Percentiles rank a stretch among this genome's conserved stretches.
These are phyloP conservation scores for Pterostichus niger DNA, from an alignment of 2,888 invertebrate genomes.

Conservation along the genomic window DNA sequence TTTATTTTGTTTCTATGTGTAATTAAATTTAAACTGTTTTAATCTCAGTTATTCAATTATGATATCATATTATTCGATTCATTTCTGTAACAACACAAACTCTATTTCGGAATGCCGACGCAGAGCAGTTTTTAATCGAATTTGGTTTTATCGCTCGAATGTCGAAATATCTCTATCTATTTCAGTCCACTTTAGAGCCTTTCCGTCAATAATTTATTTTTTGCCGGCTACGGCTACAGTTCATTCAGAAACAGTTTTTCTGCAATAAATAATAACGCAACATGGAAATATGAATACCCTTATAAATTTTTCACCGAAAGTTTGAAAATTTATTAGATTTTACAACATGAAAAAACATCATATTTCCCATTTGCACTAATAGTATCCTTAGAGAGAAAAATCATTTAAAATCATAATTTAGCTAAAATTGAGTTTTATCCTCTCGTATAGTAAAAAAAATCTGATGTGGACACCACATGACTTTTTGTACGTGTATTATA, in stretches of 20 bases:
- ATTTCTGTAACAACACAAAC: neutral
- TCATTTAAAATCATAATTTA: too few species aligned
- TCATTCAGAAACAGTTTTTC: neutral
- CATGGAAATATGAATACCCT: neutral
- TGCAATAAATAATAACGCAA: neutral
- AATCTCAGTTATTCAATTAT: constrained; percentile 23
- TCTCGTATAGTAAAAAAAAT: too few species aligned
- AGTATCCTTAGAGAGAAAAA: too few species aligned
- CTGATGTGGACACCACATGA: too few species aligned
- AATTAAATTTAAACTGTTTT: constrained; percentile 22
- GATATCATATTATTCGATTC: constrained; percentile 6
- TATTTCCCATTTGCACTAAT: too few species aligned
- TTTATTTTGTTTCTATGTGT: constrained; percentile 31
- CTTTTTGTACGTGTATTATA: too few species aligned
- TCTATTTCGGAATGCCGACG: neutral
- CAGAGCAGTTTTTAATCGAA: constrained; percentile 12
- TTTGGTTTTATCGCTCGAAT: constrained; percentile 8
- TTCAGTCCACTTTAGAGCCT: constrained; percentile 22
- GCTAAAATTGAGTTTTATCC: too few species aligned
- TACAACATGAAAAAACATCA: too few species aligned
- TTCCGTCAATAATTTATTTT: constrained; percentile 33
- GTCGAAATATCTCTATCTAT: constrained; percentile 32
- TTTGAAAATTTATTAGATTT: too few species aligned
- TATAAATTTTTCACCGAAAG: too few species aligned
- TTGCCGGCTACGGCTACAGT: neutral